Conservation (phyloP, 2,113 vertebrate genomes). For the Setophaga coronata region DNA sequence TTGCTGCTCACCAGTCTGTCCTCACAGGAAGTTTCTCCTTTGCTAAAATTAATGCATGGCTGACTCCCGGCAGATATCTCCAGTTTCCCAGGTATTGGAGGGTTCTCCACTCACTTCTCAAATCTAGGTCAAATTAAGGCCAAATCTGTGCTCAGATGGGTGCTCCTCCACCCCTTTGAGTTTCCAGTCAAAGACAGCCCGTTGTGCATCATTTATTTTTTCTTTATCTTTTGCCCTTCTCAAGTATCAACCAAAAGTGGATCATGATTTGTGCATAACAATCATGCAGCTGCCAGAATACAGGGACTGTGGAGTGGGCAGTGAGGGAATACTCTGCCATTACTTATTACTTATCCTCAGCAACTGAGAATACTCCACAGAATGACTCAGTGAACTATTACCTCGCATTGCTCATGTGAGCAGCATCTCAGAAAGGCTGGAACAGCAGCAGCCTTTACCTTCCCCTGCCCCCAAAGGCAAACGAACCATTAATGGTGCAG, state of each 20-base stretch:
- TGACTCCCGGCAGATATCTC: background rate
- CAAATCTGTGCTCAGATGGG: background rate
- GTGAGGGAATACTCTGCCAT: background rate
- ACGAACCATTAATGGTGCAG: constrained; percentile 53
- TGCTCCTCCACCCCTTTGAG: background rate
- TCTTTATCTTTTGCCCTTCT: background rate
- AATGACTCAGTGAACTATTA: background rate
- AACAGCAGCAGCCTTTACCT: constrained; percentile 35
- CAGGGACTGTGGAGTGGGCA: background rate
- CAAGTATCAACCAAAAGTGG: background rate
- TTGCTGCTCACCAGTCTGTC: background rate
- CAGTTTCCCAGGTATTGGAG: background rate
- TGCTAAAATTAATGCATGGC: background rate
- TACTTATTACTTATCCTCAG: background rate
- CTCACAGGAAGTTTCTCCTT: background rate
- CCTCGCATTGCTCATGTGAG: background rate
- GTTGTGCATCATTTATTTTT: background rate
- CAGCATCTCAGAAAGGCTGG: background rate
- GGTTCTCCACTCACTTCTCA: background rate
- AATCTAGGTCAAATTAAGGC: background rate
- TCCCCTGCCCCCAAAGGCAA: constrained; percentile 65
- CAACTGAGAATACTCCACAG: background rate
- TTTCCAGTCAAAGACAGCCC: background rate
- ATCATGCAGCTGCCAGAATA: background rate
- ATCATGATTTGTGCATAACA: background rate